Evolutionary conservation across 2,797 vertebrate genomes (phyloP), one percentile per base, ranked within the genome.

Genomic region (Meda fulgida): DNA sequence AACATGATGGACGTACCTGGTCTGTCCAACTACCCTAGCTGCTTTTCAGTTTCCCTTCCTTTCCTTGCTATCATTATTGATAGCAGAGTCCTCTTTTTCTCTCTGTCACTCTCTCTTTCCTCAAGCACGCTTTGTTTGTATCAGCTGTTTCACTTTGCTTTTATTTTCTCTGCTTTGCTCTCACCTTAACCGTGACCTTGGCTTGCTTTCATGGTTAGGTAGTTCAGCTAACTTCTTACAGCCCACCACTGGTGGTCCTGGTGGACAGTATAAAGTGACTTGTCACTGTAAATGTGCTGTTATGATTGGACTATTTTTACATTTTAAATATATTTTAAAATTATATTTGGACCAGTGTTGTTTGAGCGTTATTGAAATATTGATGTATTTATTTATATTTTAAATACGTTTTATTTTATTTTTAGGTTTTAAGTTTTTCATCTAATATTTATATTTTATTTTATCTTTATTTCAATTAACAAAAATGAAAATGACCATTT

Each of bases 61-160:
- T 78, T 79, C 67, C 65, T 48, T 83, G 89, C 55, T 83, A 88
- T 88, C 89, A 69, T 40, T 46, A 81, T 72, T 86, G 76, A 87
- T 84, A 86, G 48, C 71, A 85, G 67, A 69, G 40, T 79, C 26
- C 14, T 55, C 11, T 51, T 21, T 70, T 51, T 63, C 21, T 73
- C 26, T 48, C 40, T 29, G 7, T 66, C 43, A 14, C 29, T 48
- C 11, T 67, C 34, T 71, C 31, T 85, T 7, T 80, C 48, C 23
- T 84, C 34, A 60, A 81, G 70, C 73, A 78, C 67, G 51, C 40
- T 66, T 84, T 71, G 10, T 14, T 73, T 80, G 63, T 78, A 71
- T 78, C 34, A 4, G 46, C 73, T 83, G 77, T 71, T 77, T 87
- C 26, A 80, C 40, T 55, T 87, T 60, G 66, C 46, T 51, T 85